Conservation (phyloP, 2,113 vertebrate species). For the Casuarius casuarius region DNA sequence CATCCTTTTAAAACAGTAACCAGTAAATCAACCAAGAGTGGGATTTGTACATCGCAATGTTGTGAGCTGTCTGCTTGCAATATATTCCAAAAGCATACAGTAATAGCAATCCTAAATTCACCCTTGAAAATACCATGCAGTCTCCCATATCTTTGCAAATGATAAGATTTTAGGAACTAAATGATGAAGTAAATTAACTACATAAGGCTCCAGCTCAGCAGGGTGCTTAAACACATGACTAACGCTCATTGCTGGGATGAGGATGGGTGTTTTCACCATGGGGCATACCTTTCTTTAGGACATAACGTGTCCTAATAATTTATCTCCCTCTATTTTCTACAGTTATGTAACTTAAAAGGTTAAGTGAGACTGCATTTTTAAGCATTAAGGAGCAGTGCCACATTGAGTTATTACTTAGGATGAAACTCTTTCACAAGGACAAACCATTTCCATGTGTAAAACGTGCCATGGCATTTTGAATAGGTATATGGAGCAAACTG, state of each 20-base stretch:
- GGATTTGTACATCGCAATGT: not conserved
- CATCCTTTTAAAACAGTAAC: not conserved
- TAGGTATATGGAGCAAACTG: not conserved
- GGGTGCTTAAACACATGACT: not conserved
- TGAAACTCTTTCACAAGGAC: not conserved
- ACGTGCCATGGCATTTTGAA: not conserved
- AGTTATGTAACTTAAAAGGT: not conserved
- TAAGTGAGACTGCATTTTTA: not conserved
- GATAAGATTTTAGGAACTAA: not conserved
- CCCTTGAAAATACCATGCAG: not conserved
- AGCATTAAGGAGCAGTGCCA: not conserved
- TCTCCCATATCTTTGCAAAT: not conserved
- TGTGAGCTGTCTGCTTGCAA: not conserved
- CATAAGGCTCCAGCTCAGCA: not conserved
- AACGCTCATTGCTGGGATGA: rapidly evolving
- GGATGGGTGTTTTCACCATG: not conserved
- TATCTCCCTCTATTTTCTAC: not conserved
- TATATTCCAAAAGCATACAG: not conserved
- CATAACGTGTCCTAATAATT: not conserved
- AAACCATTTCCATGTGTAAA: not conserved
- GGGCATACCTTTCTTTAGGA: not conserved
- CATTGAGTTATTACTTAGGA: not conserved
- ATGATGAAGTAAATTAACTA: not conserved
- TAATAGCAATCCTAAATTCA: not conserved
- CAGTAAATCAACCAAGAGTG: not conserved